Base-by-base conservation (phyloP, 37 sponge, comb jelly and placozoan species). In the Agelas oroides region DNA sequence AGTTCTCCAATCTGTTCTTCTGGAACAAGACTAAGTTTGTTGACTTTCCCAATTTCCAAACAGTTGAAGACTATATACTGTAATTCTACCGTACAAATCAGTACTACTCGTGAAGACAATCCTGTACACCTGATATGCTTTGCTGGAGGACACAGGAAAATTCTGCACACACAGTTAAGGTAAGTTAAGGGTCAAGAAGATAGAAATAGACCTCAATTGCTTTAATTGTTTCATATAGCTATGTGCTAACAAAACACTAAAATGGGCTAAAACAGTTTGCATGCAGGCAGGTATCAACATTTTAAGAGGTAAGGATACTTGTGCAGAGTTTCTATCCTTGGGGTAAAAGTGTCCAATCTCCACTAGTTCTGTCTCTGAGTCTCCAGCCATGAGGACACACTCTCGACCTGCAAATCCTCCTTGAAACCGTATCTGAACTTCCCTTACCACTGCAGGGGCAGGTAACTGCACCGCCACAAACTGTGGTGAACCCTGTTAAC, bases 1-100 rank as follows among this genome's bases (percentile, higher is more conserved):
- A n/a, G n/a, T n/a, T n/a, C n/a, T n/a, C n/a, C n/a, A n/a, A n/a
- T n/a, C n/a, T n/a, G n/a, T n/a, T n/a, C n/a, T n/a, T n/a, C n/a
- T n/a, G n/a, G 46, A 46, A 46, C 8, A 3, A 3, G 46, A 46
- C 46, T 46, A 46, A 12, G 46, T 46, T 8, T 46, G 46, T 46
- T 46, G 6, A 46, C 46, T 8, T 46, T 46, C 46, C 46, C 46
- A 46, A 46, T 8, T 8, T 69, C 97, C 93, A 71, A 80, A 64
- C 5, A 97, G 41, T 40, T 97, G 83, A 23, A 97, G 55, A 27
- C 53, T 65, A 30, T 97, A 97, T 1, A 97, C 58, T 31, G 92
- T 94, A 38, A 94, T 89, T 84, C 97, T 80, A 6, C 97, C 97
- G 89, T 83, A 97, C 20, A 94, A 89, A 59, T 97, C 97, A n/a